A percentile compares a stretch with the other conserved stretches of the same genome.
These are phyloP conservation scores for Stercorarius parasiticus DNA, from an alignment of 2,113 vertebrate species.

Conservation along the genomic window DNA sequence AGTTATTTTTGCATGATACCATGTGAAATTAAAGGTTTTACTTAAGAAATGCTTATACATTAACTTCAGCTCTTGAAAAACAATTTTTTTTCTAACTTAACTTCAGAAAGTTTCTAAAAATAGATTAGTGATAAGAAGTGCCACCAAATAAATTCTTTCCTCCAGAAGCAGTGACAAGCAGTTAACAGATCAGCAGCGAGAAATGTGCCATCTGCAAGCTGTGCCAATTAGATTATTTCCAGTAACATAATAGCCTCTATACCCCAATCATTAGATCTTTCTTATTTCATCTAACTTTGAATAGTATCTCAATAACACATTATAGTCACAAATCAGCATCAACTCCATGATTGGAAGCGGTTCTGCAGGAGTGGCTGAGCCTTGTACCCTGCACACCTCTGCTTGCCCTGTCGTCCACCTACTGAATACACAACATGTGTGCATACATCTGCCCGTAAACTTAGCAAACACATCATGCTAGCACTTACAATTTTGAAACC, in stretches of 20 bases:
- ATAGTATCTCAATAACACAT: not conserved
- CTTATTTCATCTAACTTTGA: not conserved
- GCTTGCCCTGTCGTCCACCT: not conserved
- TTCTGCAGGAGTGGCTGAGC: not conserved
- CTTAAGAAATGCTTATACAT: not conserved
- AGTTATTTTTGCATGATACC: not conserved
- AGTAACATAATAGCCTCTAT: not conserved
- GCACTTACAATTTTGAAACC: not conserved
- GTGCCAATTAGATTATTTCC: not conserved
- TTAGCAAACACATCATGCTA: not conserved
- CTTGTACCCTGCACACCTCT: not conserved
- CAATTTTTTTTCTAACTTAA: not conserved
- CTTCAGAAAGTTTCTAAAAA: not conserved
- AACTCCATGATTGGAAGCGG: not conserved
- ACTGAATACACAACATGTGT: not conserved
- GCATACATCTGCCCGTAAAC: fast-evolving
- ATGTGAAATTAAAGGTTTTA: not conserved
- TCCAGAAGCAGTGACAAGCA: not conserved
- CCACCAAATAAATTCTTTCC: not conserved
- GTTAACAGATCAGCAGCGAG: not conserved
- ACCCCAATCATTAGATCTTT: not conserved
- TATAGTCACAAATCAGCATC: not conserved
- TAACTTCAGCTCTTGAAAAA: not conserved
- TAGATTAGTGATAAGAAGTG: not conserved
- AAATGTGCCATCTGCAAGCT: not conserved